These are phyloP conservation scores for Sarcophaga bullata DNA, from an alignment of 1,140 invertebrate genomes.

Conservation along the genomic window DNA sequence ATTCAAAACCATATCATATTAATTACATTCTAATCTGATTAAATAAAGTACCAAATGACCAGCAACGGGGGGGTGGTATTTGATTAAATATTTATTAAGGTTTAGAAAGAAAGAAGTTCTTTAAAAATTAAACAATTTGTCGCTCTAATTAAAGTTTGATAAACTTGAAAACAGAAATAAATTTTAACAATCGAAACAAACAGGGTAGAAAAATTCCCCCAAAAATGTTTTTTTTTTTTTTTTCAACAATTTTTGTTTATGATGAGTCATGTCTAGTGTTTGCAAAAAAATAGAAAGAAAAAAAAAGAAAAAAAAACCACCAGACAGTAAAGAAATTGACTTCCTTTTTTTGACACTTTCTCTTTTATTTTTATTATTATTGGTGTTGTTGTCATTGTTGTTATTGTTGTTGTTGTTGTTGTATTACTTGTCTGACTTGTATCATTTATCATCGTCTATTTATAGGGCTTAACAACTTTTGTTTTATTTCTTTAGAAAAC, in stretches of 20 bases:
- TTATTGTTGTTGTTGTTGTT: background rate
- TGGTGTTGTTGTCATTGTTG: background rate
- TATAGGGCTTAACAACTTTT: constrained; percentile 20
- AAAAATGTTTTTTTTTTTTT: background rate
- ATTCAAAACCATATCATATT: too few species aligned
- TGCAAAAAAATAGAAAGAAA: too few species aligned
- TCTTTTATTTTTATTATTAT: background rate
- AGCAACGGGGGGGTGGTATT: too few species aligned
- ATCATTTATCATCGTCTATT: constrained; percentile 19
- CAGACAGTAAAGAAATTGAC: constrained; percentile 10
- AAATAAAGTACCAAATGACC: too few species aligned
- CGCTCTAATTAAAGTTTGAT: background rate
- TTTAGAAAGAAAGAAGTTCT: too few species aligned
- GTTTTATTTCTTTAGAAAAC: background rate
- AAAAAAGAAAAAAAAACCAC: background rate
- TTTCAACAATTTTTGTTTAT: background rate
- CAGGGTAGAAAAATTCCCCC: background rate
- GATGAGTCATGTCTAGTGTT: background rate
- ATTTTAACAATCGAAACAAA: background rate
- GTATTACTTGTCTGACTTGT: background rate
- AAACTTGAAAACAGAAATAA: background rate
- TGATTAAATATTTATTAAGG: too few species aligned
- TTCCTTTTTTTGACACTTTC: constrained; percentile 22
- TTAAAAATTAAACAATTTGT: constrained; percentile 10
- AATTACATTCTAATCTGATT: too few species aligned